Base-by-base conservation (phyloP, 2,888 invertebrate species). In the Philereme transversata region DNA sequence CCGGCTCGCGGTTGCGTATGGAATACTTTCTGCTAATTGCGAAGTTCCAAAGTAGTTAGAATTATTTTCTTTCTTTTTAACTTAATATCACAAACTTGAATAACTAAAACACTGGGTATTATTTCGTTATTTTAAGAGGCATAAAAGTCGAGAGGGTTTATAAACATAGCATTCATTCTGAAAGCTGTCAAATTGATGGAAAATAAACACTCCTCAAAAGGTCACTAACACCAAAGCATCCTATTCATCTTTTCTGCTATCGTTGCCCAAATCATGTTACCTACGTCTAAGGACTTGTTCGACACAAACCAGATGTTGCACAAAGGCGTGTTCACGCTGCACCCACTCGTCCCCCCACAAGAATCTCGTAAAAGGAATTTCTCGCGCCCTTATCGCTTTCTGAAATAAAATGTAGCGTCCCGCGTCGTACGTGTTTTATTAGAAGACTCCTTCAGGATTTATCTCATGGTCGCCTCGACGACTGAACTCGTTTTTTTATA, bases 381-480 rank as follows among this genome's bases (percentile, higher is more conserved):
- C 89, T 87, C 84, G 85, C 84, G 85, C 87, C 86, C 90, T 90
- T 91, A 92, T 91, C 90, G 89, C 90, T 87, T 89, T 87, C 86
- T 83, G 88, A 90, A 92, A 92, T 92, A 91, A 91, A 90, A 91
- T 89, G 90, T 89, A 88, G 86, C 88, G 85, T 82, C 76, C 77
- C 81, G 81, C 86, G 76, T 83, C 86, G 88, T 87, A 88, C 90
- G 90, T 90, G 90, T 90, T 91, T 90, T 90, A 91, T 91, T 91
- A 90, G 87, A 79, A 78, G 84, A 86, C 87, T 86, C 84, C 84
- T 86, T 78, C 82, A 86, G 88, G 87, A 90, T 89, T 90, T 90
- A 90, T 89, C 88, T 90, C 86, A 79, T 81, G 82, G 87, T 81
- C 81, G 82, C 78, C 73, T 69, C 75, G 77, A 71, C 81, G 78